Conservation (phyloP, 2,888 invertebrate species). For the Trissoscelio sp. region DNA sequence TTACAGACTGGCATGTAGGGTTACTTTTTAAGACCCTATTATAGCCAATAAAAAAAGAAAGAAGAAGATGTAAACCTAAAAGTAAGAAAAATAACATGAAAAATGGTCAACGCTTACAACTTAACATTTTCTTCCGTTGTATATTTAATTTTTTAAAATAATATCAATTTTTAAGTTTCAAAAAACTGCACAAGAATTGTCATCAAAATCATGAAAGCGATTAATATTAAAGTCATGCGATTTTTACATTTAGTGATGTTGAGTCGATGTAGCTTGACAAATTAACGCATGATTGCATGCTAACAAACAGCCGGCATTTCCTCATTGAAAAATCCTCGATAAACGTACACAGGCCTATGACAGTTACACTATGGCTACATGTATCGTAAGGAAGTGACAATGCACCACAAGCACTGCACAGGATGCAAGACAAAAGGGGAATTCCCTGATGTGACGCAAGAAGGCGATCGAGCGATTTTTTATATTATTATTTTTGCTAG, state of each 20-base stretch:
- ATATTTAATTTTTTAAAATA: too few species aligned
- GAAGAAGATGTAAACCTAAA: too few species aligned
- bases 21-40: too few species aligned
- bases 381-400: conserved; percentile 61
- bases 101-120: too few species aligned
- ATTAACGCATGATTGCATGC: conserved; percentile 66
- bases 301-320: conserved; percentile 60
- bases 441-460: conserved; percentile 58
- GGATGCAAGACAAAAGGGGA: conserved; percentile 66
- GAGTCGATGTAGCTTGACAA: conserved; percentile 55
- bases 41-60: too few species aligned
- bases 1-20: too few species aligned
- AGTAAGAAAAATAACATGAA: too few species aligned
- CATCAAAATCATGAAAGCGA: background rate
- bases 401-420: conserved; percentile 53
- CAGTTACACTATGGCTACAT: conserved; percentile 38
- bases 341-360: conserved; percentile 35
- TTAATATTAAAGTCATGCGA: conserved; percentile 24
- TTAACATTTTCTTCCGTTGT: too few species aligned
- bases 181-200: background rate
- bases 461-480: conserved; percentile 41
- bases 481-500: conserved; percentile 40
- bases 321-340: conserved; percentile 47
- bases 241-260: conserved; percentile 1
- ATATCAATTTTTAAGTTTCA: background rate